Percentiles rank a stretch among this genome's conserved stretches.
phyloP scores from a whole-genome alignment of 2,113 vertebrate genomes.

The Osmerus eperlanus region DNA sequence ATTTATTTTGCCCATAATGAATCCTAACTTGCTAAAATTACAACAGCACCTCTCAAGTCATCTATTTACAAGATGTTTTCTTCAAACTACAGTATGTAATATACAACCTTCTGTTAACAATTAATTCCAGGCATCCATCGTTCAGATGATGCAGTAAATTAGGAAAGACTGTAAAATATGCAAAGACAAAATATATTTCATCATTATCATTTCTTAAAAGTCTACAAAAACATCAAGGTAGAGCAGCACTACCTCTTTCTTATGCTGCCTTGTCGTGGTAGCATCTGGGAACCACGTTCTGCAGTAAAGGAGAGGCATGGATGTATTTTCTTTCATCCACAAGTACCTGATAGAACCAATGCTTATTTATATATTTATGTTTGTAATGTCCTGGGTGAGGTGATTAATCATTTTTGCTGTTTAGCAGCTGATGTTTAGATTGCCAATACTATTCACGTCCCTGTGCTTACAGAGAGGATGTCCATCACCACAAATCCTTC shows the following conservation, averaged over 20 bases:
- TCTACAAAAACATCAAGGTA: neutral
- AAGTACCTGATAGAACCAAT: slow-evolving; percentile 29
- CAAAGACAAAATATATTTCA: neutral
- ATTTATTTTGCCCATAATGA: too few relatives aligned
- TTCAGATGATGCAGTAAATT: neutral
- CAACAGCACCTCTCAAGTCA: too few relatives aligned
- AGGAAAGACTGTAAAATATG: neutral
- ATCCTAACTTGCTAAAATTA: too few relatives aligned
- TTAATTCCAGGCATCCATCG: neutral
- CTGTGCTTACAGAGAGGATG: slow-evolving; percentile 21
- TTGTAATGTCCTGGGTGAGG: neutral
- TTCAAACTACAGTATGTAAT: too few relatives aligned
- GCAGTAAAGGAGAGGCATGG: neutral
- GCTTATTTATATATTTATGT: slow-evolving; percentile 28
- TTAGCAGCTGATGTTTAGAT: slow-evolving; percentile 33
- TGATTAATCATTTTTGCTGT: slow-evolving; percentile 30
- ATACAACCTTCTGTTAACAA: neutral
- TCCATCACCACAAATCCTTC: slow-evolving; percentile 30
- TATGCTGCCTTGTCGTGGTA: slow-evolving; percentile 1
- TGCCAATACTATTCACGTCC: slow-evolving; percentile 25
- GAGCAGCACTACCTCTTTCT: neutral
- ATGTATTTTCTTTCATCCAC: slow-evolving; percentile 36
- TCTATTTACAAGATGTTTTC: too few relatives aligned
- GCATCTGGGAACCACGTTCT: neutral
- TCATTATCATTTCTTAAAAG: slow-evolving; percentile 6